Evolutionary conservation across 2,888 invertebrate genomes (phyloP), one percentile per base, ranked within the genome.

Genomic region (Sphaerophoria taeniata): DNA sequence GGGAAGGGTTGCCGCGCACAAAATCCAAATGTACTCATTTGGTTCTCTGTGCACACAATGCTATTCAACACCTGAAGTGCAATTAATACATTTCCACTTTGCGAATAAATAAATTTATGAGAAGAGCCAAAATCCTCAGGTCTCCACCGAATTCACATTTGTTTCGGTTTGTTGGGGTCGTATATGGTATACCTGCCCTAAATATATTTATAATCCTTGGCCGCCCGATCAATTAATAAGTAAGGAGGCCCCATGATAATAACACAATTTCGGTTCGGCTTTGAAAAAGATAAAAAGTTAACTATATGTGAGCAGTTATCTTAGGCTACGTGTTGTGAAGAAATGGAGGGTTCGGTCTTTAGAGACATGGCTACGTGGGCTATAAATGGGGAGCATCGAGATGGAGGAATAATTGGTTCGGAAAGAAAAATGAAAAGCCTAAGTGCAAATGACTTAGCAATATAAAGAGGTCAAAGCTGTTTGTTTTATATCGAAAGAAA

Each of bases 11-110:
- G 49, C 36, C 5, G 51, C 56, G n/a, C 34, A 12, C 53, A 34
- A 16, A 14, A 43, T 33, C 31, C 34, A 61, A 70, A 65, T 70
- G 49, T 49, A 63, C 51, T 43, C 53, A 56, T 45, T 73, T 51
- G 24, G 43, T 34, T 39, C 65, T 51, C n/a, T 63, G 61, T 70
- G 63, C 65, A 6, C 39, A 56, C 9, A 12, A 0, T 0, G 47
- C 65, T 34, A 76, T 76, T 76, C 65, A 75, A 75, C 76, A 75
- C 75, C 71, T 65, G 58, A 71, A 71, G 80, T 60, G 71, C 76
- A 81, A 76, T 81, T 65, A 65, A 71, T 71, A 49, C 58, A 39
- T 49, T 73, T 79, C 55, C 14, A 45, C 24, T 49, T 58, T 81
- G 58, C 36, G 51, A 51, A 60, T 63, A 56, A 12, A 6, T 11